Evolutionary conservation across 2,113 vertebrate species (phyloP).

Genomic region (Cynopterus brachyotis): DNA sequence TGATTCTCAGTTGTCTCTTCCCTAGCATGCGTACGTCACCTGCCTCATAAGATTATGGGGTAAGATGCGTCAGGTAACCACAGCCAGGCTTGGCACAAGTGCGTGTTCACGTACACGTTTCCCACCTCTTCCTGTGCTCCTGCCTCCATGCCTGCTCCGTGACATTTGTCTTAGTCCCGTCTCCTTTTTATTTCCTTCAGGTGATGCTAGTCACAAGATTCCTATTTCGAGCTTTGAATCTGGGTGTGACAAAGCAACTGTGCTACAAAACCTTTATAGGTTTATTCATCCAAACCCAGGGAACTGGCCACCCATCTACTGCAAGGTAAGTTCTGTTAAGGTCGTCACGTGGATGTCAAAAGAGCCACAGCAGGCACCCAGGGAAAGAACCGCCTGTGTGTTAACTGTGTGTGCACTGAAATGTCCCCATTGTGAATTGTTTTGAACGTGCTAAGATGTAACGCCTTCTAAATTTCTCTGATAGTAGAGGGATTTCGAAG

Average conservation of each 20-base stretch:
- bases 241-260: conserved; percentile 73
- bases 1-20: neutral
- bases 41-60: neutral
- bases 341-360: neutral
- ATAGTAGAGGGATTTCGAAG: neutral
- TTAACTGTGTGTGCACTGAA: neutral
- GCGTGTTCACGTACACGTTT: neutral
- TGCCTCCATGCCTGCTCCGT: rapidly evolving
- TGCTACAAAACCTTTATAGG: conserved; percentile 77
- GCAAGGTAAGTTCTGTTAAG: conserved; percentile 82
- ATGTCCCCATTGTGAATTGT: neutral
- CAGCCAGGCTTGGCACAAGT: neutral
- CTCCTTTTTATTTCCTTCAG: conserved; percentile 58
- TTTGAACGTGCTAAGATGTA: neutral
- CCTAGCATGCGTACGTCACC: neutral
- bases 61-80: neutral
- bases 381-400: neutral
- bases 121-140: neutral
- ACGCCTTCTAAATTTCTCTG: neutral
- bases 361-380: neutral
- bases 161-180: neutral
- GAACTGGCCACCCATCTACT: conserved; percentile 79
- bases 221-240: conserved; percentile 83
- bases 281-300: conserved; percentile 79
- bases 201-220: conserved; percentile 87